These are phyloP conservation scores for Heliconius charithonia DNA, from an alignment of 2,888 invertebrate genomes.

Conservation along the genomic window DNA sequence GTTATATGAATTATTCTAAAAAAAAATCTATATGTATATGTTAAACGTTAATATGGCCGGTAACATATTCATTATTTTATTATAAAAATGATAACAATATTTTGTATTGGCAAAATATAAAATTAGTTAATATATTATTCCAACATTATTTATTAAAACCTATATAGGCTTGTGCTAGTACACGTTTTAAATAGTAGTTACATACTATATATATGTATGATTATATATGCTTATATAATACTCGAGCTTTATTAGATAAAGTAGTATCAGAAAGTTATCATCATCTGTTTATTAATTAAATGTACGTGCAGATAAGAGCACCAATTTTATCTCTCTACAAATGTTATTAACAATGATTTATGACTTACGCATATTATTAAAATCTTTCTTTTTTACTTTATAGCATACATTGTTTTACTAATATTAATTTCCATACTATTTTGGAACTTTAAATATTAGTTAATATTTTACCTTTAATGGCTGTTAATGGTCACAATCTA, in stretches of 20 bases:
- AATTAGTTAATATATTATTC: not conserved
- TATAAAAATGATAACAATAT: not conserved
- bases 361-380: not conserved
- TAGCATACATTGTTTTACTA: not conserved
- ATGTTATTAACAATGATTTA: not conserved
- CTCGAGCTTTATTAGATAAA: not conserved
- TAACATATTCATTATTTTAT: not conserved
- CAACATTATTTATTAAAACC: not conserved
- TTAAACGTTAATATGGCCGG: no score
- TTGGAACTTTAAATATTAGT: not conserved
- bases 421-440: not conserved
- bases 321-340: not conserved
- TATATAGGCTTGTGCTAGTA: not conserved
- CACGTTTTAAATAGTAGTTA: not conserved
- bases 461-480: not conserved
- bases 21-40: no score
- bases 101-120: not conserved
- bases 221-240: not conserved
- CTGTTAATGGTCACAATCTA: slow-evolving; percentile 5
- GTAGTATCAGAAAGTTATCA: not conserved
- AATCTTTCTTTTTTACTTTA: not conserved
- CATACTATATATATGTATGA: not conserved
- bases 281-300: not conserved
- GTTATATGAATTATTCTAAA: no score
- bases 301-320: slow-evolving; percentile 2